phyloP scores from a whole-genome alignment of 2,113 vertebrate species.

The Seriola dumerili region DNA sequence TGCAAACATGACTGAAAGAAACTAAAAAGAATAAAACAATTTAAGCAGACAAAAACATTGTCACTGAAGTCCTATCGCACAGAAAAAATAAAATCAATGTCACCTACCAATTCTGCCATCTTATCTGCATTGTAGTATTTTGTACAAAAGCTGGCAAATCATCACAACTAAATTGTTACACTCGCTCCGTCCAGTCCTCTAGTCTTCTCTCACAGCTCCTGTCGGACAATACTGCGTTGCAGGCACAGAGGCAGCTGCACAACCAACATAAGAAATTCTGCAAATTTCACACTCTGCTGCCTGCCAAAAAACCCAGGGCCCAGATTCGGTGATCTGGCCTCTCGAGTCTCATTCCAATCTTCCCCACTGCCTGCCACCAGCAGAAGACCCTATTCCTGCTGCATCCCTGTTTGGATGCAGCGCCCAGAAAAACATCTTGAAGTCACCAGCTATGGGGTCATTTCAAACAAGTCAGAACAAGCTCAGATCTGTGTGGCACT shows the following conservation, averaged over 20 bases:
- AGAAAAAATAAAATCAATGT: slow-evolving; percentile 36
- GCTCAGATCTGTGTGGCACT: slow-evolving; percentile 82
- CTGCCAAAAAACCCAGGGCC: slow-evolving; percentile 89
- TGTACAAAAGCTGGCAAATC: slow-evolving; percentile 65
- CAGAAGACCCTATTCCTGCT: slow-evolving; percentile 73
- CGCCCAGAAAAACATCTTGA: slow-evolving; percentile 79
- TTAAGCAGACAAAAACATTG: slow-evolving; percentile 11
- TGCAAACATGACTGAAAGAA: slow-evolving; percentile 12
- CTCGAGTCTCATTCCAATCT: slow-evolving; percentile 83
- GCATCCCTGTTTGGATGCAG: slow-evolving; percentile 78
- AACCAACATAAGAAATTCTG: slow-evolving; percentile 88
- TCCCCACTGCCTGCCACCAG: slow-evolving; percentile 58
- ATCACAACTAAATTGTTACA: slow-evolving; percentile 85
- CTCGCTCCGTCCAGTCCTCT: slow-evolving; percentile 43
- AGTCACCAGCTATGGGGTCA: slow-evolving; percentile 86
- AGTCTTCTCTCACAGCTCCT: slow-evolving; percentile 43
- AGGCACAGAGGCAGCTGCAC: slow-evolving; percentile 88
- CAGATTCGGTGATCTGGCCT: slow-evolving; percentile 88
- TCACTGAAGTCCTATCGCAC: slow-evolving; percentile 36
- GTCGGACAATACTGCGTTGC: slow-evolving; percentile 75
- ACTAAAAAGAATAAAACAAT: background rate
- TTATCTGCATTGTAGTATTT: slow-evolving; percentile 74
- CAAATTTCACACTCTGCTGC: slow-evolving; percentile 91
- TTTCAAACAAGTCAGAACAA: slow-evolving; percentile 87
- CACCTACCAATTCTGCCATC: slow-evolving; percentile 39